A percentile compares a stretch with the other conserved stretches of the same genome.
Evolutionary conservation across 2,113 vertebrate genomes (phyloP).

Genomic region (Corapipo altera): DNA sequence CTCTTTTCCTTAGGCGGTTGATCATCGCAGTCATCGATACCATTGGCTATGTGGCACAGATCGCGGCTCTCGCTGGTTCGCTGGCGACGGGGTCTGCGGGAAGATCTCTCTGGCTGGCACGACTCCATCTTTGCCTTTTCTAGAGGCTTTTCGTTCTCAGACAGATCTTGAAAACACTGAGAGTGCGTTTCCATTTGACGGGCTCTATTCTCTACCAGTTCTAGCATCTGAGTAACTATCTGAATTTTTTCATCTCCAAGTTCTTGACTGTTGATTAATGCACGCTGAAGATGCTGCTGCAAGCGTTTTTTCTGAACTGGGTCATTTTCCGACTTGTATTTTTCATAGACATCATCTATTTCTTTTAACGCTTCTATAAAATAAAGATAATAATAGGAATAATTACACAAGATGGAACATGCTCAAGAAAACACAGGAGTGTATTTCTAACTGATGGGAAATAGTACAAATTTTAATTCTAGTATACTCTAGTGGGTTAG

Average conservation of each 20-base stretch:
- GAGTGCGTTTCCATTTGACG: slow-evolving; percentile 94
- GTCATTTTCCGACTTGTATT: slow-evolving; percentile 91
- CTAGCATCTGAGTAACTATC: slow-evolving; percentile 95
- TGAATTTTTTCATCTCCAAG: slow-evolving; percentile 98
- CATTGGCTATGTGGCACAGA: slow-evolving; percentile 89
- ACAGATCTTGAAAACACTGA: slow-evolving; percentile 86
- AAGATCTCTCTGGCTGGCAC: slow-evolving; percentile 82
- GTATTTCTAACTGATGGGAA: neutral
- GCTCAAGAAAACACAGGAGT: neutral
- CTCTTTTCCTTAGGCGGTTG: slow-evolving; percentile 91
- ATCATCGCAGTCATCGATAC: slow-evolving; percentile 87
- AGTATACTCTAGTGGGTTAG: neutral
- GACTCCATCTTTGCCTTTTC: slow-evolving; percentile 78
- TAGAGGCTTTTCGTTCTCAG: slow-evolving; percentile 78
- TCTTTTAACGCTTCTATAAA: slow-evolving; percentile 93
- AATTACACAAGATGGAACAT: neutral
- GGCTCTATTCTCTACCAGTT: slow-evolving; percentile 93
- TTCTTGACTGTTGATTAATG: slow-evolving; percentile 93
- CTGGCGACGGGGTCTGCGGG: slow-evolving; percentile 88
- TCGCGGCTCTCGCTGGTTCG: slow-evolving; percentile 94
- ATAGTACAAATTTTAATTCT: neutral
- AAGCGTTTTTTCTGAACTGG: slow-evolving; percentile 88
- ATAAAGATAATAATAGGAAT: neutral
- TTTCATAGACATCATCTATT: slow-evolving; percentile 95
- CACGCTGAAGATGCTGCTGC: slow-evolving; percentile 92